A percentile compares a stretch with the other conserved stretches of the same genome.
phyloP scores from a whole-genome alignment of 1,140 invertebrate genomes.

The roundworm (Caenorhabditis elegans) region WBcel235 BX284606.5:12712501-12713000 shows the following conservation, averaged over 20 bases:
- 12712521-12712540: background rate
- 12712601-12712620: too few species aligned
- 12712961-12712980: background rate
- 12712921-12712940: too few species aligned
- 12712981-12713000: background rate
- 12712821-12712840: too few species aligned
- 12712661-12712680: background rate
- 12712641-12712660: background rate
- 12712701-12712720: background rate
- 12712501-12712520: background rate
- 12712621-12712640: too few species aligned
- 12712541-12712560: background rate
- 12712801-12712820: too few species aligned
- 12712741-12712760: background rate
- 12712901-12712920: too few species aligned
- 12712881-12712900: too few species aligned
- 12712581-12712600: too few species aligned
- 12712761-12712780: background rate
- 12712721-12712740: background rate
- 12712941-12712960: too few species aligned
- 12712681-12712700: background rate
- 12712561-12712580: background rate
- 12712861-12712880: too few species aligned
- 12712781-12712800: too few species aligned
- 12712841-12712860: too few species aligned